phyloP scores from a whole-genome alignment of 1,140 invertebrate genomes.

The Paramacrobiotus metropolitanus region DNA sequence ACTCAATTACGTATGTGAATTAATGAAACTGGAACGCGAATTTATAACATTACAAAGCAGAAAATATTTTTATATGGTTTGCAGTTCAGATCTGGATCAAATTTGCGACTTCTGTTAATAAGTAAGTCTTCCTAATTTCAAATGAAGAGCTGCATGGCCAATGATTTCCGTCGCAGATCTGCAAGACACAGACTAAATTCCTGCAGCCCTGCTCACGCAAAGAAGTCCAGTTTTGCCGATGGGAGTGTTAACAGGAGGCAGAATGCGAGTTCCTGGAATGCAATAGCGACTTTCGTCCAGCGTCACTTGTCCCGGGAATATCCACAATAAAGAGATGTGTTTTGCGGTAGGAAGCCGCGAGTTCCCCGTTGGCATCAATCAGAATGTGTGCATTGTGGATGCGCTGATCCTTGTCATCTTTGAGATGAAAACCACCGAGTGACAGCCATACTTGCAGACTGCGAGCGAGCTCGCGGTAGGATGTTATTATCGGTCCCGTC shows the following conservation, averaged over 20 bases:
- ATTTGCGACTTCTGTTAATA: too few species aligned
- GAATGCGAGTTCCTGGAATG: slow-evolving; percentile 29
- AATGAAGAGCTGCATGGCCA: too few species aligned
- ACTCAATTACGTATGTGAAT: too few species aligned
- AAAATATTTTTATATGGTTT: too few species aligned
- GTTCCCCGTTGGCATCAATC: slow-evolving; percentile 49
- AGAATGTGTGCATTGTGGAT: slow-evolving; percentile 65
- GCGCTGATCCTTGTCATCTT: slow-evolving; percentile 27
- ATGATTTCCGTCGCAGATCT: too few species aligned
- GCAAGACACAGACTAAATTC: too few species aligned
- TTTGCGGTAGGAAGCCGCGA: slow-evolving; percentile 56
- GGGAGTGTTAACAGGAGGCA: slow-evolving; percentile 45
- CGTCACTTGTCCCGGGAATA: slow-evolving; percentile 37
- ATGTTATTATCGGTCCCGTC: slow-evolving; percentile 38
- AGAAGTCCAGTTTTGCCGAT: slow-evolving; percentile 44
- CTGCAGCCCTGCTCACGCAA: background rate
- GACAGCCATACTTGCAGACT: slow-evolving; percentile 62
- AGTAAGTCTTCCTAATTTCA: too few species aligned
- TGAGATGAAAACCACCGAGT: slow-evolving; percentile 74
- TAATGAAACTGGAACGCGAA: too few species aligned
- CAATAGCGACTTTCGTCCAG: slow-evolving; percentile 59
- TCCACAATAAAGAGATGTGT: slow-evolving; percentile 78
- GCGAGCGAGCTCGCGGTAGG: slow-evolving; percentile 47
- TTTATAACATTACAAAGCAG: too few species aligned
- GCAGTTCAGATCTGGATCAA: too few species aligned